Conservation (phyloP, 2,888 invertebrate species). For the Phlogophora meticulosa region DNA sequence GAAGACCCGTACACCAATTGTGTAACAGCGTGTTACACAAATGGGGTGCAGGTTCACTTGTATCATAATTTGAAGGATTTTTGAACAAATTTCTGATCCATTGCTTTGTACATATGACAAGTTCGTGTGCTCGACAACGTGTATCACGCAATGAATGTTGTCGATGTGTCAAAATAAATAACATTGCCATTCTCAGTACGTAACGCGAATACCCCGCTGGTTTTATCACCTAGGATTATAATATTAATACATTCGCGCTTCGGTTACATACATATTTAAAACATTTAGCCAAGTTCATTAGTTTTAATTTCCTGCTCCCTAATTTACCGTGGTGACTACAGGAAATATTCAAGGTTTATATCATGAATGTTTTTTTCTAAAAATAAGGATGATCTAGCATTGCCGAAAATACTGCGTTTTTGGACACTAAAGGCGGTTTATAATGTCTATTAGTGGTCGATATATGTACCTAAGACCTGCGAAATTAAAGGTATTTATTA, state of each 20-base stretch:
- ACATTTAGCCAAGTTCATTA: slow-evolving; percentile 28
- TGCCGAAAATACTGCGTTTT: not conserved
- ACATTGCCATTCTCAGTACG: too few relatives aligned
- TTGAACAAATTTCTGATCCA: too few relatives aligned
- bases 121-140: too few relatives aligned
- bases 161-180: too few relatives aligned
- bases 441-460: not conserved
- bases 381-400: not conserved
- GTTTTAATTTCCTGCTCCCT: slow-evolving; percentile 22
- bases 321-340: slow-evolving; percentile 5
- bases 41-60: too few relatives aligned
- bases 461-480: not conserved
- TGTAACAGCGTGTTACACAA: too few relatives aligned
- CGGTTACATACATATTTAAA: not conserved
- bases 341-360: slow-evolving; percentile 16
- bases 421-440: not conserved
- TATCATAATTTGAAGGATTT: too few relatives aligned
- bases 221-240: not conserved
- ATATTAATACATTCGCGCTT: slow-evolving; percentile 13
- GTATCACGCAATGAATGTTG: too few relatives aligned
- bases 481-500: not conserved
- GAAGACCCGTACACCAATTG: too few relatives aligned
- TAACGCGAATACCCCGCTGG: not conserved
- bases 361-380: slow-evolving; percentile 5
- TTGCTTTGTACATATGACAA: too few relatives aligned